These are phyloP conservation scores for Macrophya annulata DNA, from an alignment of 2,888 invertebrate genomes.

Conservation along the genomic window DNA sequence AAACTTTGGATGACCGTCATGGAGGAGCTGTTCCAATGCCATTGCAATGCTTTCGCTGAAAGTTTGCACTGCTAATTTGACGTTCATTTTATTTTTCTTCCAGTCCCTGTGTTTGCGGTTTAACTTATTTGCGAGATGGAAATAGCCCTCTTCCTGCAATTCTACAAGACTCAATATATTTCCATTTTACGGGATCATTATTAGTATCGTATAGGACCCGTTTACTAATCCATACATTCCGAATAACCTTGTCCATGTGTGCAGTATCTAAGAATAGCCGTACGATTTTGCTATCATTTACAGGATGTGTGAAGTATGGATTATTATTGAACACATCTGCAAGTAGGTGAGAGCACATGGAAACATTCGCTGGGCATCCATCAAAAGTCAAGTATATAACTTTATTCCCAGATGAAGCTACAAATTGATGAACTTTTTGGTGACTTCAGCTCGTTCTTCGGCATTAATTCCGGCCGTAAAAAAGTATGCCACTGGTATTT, in stretches of 20 bases:
- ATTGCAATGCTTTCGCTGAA: not conserved
- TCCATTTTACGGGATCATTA: not conserved
- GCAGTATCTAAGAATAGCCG: not conserved
- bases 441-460: slow-evolving; percentile 16
- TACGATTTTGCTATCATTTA: not conserved
- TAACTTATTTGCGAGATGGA: not conserved
- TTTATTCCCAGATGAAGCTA: not conserved
- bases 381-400: not conserved
- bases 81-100: slow-evolving; percentile 14
- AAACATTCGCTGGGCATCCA: not conserved
- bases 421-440: not conserved
- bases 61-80: not conserved
- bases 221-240: not conserved
- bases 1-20: not conserved
- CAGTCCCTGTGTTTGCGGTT: not conserved
- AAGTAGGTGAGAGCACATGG: not conserved
- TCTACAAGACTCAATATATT: not conserved
- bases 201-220: not conserved
- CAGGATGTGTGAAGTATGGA: not conserved
- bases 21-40: not conserved
- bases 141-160: not conserved
- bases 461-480: not conserved
- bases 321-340: not conserved
- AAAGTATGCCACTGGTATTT: slow-evolving; percentile 10
- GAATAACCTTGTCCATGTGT: not conserved